Base-by-base conservation (phyloP, 2,113 vertebrate species). In the Podarcis raffonei region DNA sequence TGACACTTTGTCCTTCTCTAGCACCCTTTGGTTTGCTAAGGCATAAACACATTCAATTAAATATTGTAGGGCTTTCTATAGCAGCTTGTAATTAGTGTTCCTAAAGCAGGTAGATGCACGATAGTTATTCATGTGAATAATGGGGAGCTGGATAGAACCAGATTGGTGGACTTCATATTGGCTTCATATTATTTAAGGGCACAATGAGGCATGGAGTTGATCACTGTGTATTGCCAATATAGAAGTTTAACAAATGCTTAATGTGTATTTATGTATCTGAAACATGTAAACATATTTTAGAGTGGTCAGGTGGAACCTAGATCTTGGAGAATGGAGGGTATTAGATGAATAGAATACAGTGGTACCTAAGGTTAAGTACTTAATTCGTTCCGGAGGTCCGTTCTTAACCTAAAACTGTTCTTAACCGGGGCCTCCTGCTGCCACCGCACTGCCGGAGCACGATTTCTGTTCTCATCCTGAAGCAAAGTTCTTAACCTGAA, bases 31-130 rank as follows among this genome's bases (percentile, higher is more conserved):
- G 89, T 94, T 90, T 77, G 86, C 82, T 91, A 86, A 95, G 94
- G 93, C 93, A 32, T 25, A 48, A 87, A 37, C 92, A 84, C 77
- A 7, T 91, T 93, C 94, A 96, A 94, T 95, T 95, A 95, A 94
- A 72, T 30, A 30, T 89, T 86, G 0, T n/a, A 13, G 78, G 93
- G 92, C 92, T 94, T 86, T 62, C 88, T 93, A 90, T 89, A 20
- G 2, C 78, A 88, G 84, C 32, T 77, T 57, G 91, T 87, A 89
- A 92, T 90, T 91, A 68, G 48, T 12, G 53, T 89, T 89, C 57
- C 86, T 71, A 89, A 66, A 81, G 37, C 57, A 5, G 0, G n/a
- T 0, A 0, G 30, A 72, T 72, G 92, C 77, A 87, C 92, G 87
- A 85, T 93, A 89, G 91, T 71, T 90, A 86, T 68, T n/a, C 90